Evolutionary conservation across 2,797 vertebrate species (phyloP), one percentile per base, ranked within the genome.

Genomic region (Takifugu ocellatus): DNA sequence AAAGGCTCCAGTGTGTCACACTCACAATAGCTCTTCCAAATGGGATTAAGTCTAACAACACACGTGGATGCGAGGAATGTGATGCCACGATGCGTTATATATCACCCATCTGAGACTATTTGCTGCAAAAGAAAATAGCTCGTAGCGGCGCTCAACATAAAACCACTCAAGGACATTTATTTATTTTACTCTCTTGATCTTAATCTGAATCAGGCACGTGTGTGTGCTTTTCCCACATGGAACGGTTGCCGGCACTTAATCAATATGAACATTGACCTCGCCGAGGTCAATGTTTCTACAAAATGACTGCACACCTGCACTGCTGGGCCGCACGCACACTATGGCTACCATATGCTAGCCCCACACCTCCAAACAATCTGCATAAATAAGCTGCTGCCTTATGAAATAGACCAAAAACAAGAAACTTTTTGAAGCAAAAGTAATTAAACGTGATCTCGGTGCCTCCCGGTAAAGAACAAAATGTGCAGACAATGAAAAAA

Each of bases 41-140:
- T 53, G 45, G 72, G 78, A 83, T 87, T 87, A 78, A 74, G 66
- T 75, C 72, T 54, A 69, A 76, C 68, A 45, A 64, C 64, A 82
- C 71, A 66, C 74, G 43, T 63, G 54, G 49, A 61, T 66, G 70
- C 49, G 58, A 47, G 66, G 24, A 47, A 53, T n/a, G 16, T 61
- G 36, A 3, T 39, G 11, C 43, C 36, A 26, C 0, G 8, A 9
- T 33, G 29, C 14, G 51, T 31, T 21, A 24, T 51, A 10, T 15
- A 47, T 61, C 1, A 33, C 43, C 11, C 6, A n/a, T 17, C 43
- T 44, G 16, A 44, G 43, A 44, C 17, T 25, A 24, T 54, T 17
- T 15, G 14, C 31, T 25, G 4, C 8, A 10, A 33, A 25, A 51
- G 25, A 31, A 51, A 10, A 50, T 1, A 25, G 7, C 10, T 46